Conservation (phyloP, 2,113 vertebrate genomes). For the Octodon degus region DNA sequence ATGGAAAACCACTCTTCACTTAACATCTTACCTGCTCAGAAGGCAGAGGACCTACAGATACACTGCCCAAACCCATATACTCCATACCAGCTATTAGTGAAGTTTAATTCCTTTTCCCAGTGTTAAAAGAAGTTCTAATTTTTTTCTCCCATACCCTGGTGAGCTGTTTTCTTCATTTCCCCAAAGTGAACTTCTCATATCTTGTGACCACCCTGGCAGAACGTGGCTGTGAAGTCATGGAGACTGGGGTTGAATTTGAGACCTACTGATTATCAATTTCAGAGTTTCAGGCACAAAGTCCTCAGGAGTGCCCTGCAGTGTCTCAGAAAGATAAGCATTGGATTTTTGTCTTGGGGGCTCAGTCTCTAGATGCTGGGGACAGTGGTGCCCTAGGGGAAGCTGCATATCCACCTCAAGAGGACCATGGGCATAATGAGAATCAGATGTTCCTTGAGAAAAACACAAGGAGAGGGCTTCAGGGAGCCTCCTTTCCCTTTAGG, state of each 20-base stretch:
- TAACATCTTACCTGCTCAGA: background rate
- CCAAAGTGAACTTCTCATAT: background rate
- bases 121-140: background rate
- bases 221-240: background rate
- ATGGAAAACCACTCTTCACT: background rate
- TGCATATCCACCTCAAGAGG: background rate
- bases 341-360: background rate
- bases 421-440: background rate
- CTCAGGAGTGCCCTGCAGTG: background rate
- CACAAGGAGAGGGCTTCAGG: background rate
- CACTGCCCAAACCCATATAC: background rate
- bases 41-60: background rate
- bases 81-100: background rate
- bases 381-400: background rate
- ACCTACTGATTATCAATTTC: background rate
- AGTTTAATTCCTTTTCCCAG: background rate
- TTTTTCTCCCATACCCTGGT: background rate
- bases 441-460: background rate
- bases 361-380: background rate
- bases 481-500: background rate
- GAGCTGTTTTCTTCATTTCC: background rate
- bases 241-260: background rate
- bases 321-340: background rate
- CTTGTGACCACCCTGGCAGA: background rate
- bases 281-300: background rate